phyloP scores from a whole-genome alignment of 2,113 vertebrate species.

The Capreolus pygargus region DNA sequence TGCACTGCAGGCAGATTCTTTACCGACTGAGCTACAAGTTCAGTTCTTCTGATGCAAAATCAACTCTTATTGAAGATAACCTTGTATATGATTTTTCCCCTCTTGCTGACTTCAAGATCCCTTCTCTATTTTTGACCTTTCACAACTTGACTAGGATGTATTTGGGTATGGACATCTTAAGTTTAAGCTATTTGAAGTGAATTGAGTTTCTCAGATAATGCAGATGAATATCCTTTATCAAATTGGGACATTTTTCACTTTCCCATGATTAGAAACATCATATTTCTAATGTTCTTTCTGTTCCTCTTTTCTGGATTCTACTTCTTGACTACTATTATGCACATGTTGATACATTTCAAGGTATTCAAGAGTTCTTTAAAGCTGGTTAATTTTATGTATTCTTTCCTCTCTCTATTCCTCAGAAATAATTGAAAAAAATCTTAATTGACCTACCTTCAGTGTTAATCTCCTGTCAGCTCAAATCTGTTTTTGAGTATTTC shows the following conservation, averaged over 20 bases:
- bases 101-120: not conserved
- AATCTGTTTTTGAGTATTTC: not conserved
- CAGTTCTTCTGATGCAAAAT: not conserved
- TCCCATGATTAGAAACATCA: not conserved
- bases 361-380: not conserved
- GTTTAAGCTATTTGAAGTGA: not conserved
- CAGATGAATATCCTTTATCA: not conserved
- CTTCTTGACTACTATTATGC: not conserved
- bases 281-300: not conserved
- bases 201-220: not conserved
- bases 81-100: not conserved
- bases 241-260: not conserved
- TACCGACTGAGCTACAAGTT: too few species aligned
- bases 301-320: not conserved
- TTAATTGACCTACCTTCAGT: not conserved
- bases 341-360: not conserved
- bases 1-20: too few species aligned
- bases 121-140: not conserved
- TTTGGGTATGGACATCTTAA: not conserved
- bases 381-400: not conserved
- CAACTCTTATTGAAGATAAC: not conserved
- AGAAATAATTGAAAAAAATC: not conserved
- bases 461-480: not conserved
- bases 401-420: not conserved
- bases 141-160: not conserved